Evolutionary conservation across 2,113 vertebrate genomes (phyloP).

Genomic region (Ondatra zibethicus): DNA sequence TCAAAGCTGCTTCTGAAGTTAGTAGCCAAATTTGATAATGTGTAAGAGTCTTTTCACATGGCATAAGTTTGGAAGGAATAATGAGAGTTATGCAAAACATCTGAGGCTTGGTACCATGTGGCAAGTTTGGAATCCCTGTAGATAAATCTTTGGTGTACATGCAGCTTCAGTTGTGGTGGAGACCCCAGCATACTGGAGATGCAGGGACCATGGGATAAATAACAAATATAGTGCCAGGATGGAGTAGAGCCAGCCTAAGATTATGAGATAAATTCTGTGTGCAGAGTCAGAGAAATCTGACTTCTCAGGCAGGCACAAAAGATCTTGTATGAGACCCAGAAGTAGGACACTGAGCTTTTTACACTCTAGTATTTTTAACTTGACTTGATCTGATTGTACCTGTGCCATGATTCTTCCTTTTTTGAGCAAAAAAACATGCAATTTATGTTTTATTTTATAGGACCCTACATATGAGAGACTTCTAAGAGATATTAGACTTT

Average conservation of each 20-base stretch:
- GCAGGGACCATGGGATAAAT: not conserved
- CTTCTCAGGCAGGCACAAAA: not conserved
- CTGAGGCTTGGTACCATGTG: not conserved
- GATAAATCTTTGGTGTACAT: not conserved
- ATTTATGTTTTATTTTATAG: not conserved
- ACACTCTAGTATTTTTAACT: not conserved
- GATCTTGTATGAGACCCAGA: not conserved
- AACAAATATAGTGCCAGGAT: not conserved
- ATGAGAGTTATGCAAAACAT: not conserved
- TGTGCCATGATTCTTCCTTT: not conserved
- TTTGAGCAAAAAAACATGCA: not conserved
- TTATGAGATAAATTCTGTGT: not conserved
- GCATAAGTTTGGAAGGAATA: not conserved
- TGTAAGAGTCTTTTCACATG: not conserved
- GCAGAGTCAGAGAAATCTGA: not conserved
- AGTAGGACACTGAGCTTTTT: not conserved
- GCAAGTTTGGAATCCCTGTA: not conserved
- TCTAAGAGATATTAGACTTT: not conserved
- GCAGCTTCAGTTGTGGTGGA: not conserved
- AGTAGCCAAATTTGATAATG: not conserved
- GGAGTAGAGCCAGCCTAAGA: not conserved
- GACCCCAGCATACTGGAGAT: not conserved
- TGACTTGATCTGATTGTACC: not conserved
- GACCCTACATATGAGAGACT: not conserved
- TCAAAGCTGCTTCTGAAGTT: not conserved